Evolutionary conservation across 2,113 vertebrate genomes (phyloP).

Genomic region (Loxodonta africana): DNA sequence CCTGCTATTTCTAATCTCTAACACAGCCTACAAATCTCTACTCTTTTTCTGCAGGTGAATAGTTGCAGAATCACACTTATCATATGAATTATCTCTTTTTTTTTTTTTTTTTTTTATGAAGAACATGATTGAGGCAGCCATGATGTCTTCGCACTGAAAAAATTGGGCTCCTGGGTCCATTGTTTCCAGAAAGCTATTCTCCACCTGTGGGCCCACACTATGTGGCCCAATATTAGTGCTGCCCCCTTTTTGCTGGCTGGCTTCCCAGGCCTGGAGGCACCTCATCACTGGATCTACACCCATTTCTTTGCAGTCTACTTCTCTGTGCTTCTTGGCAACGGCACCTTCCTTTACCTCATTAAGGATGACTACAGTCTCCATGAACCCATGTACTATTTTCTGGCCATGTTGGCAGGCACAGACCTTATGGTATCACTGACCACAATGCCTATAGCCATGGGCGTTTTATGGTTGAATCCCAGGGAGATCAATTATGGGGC

Average conservation of each 20-base stretch:
- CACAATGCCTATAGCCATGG: constrained; percentile 72
- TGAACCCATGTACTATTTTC: constrained; percentile 80
- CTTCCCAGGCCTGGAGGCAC: constrained; percentile 68
- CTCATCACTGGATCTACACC: constrained; percentile 70
- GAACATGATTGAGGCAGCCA: neutral
- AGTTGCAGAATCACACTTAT: too few relatives aligned
- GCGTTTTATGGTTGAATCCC: constrained; percentile 50
- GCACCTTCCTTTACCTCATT: constrained; percentile 69
- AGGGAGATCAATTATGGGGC: neutral
- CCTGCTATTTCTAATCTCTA: neutral
- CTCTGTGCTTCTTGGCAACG: constrained; percentile 72
- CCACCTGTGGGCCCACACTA: neutral
- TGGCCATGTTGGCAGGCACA: constrained; percentile 59
- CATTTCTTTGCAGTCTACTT: constrained; percentile 70
- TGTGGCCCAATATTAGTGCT: constrained; percentile 45
- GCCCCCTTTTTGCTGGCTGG: constrained; percentile 68
- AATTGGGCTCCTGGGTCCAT: neutral
- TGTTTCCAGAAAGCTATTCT: neutral
- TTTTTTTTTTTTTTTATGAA: too few relatives aligned
- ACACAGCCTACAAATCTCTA: neutral
- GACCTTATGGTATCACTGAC: constrained; percentile 54
- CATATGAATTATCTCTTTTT: too few relatives aligned
- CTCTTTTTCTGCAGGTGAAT: neutral
- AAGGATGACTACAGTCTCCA: constrained; percentile 58
- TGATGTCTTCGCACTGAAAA: neutral